Evolutionary conservation across 2,113 vertebrate genomes (phyloP).

Genomic region (Tupaia tana): DNA sequence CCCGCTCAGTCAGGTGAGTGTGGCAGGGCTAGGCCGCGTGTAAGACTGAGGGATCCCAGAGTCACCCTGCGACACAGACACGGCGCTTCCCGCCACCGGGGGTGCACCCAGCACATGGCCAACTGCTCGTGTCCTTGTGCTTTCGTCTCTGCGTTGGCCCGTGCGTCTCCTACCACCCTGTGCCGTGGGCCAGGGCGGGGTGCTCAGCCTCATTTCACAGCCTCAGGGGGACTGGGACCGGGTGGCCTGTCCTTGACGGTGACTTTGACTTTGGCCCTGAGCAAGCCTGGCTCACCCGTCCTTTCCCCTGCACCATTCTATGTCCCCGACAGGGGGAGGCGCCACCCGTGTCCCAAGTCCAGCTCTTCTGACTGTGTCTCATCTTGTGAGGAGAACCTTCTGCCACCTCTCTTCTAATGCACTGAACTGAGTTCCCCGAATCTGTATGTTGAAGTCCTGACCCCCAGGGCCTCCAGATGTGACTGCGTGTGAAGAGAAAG

Average conservation of each 20-base stretch:
- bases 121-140: background rate
- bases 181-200: background rate
- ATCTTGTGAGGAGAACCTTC: background rate
- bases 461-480: background rate
- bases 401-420: background rate
- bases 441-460: background rate
- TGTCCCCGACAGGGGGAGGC: background rate
- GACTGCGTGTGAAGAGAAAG: background rate
- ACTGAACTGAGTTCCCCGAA: background rate
- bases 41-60: background rate
- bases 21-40: background rate
- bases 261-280: background rate
- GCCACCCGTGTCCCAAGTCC: rapidly evolving
- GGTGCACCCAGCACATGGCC: rapidly evolving
- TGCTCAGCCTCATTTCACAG: background rate
- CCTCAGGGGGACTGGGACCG: background rate
- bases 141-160: background rate
- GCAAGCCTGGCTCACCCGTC: background rate
- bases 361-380: background rate
- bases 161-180: too few species aligned
- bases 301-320: background rate
- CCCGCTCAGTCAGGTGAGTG: background rate
- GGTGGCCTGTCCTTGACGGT: background rate
- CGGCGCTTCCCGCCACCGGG: background rate
- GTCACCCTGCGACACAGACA: rapidly evolving